Conservation (phyloP, 2,888 invertebrate genomes). For the Epirrhoe alternata region DNA sequence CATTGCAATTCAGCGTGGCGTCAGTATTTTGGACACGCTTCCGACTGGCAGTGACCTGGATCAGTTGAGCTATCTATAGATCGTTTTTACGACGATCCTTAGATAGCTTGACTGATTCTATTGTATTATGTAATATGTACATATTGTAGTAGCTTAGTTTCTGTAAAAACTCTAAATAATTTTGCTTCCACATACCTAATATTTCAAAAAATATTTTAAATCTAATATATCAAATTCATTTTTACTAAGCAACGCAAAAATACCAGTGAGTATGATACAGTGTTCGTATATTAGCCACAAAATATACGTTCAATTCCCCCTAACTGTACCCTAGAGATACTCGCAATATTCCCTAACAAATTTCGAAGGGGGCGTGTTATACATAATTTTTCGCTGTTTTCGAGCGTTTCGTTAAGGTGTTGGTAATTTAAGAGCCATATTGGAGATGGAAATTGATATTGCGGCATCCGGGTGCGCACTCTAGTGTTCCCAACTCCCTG, state of each 20-base stretch:
- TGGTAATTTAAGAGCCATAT: slow-evolving; percentile 36
- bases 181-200: too few relatives aligned
- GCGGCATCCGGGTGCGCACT: slow-evolving; percentile 27
- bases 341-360: slow-evolving; percentile 53
- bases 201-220: background rate
- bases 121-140: too few relatives aligned
- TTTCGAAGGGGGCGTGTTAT: slow-evolving; percentile 50
- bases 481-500: slow-evolving; percentile 13
- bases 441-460: slow-evolving; percentile 35
- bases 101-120: too few relatives aligned
- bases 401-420: slow-evolving; percentile 35
- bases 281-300: slow-evolving; percentile 62
- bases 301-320: slow-evolving; percentile 58
- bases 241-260: slow-evolving; percentile 35
- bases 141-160: too few relatives aligned
- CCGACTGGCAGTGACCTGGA: too few relatives aligned
- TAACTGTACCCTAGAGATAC: slow-evolving; percentile 57
- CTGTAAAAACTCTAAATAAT: too few relatives aligned
- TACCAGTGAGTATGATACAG: slow-evolving; percentile 47
- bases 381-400: slow-evolving; percentile 50
- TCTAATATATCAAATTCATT: slow-evolving; percentile 6
- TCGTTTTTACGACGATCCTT: too few relatives aligned
- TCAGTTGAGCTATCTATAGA: too few relatives aligned
- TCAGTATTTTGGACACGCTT: too few relatives aligned
- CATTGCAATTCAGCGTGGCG: too few relatives aligned